A percentile compares a stretch with the other conserved stretches of the same genome.
These are phyloP conservation scores for Parambassis ranga DNA, from an alignment of 2,797 vertebrate species.

Conservation along the genomic window DNA sequence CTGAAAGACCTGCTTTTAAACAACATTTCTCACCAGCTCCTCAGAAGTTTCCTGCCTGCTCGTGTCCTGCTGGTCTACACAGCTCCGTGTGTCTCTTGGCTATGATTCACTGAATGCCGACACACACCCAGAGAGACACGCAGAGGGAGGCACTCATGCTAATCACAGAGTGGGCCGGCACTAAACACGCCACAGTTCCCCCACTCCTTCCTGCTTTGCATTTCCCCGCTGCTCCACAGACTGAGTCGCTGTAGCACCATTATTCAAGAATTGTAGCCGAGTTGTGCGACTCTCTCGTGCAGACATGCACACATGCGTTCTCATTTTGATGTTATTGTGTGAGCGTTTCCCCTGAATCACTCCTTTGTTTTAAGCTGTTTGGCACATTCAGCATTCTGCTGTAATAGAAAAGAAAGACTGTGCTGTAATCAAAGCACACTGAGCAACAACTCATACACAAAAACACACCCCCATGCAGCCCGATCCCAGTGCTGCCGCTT, in stretches of 20 bases:
- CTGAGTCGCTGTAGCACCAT: background rate
- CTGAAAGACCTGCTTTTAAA: background rate
- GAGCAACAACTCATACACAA: background rate
- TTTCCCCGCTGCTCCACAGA: background rate
- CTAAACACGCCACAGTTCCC: conserved; percentile 47
- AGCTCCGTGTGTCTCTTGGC: conserved; percentile 22
- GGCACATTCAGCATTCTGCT: background rate
- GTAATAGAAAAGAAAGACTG: background rate
- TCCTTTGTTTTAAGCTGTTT: conserved; percentile 28
- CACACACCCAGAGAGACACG: conserved; percentile 45
- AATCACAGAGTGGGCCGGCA: conserved; percentile 62
- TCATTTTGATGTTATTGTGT: background rate
- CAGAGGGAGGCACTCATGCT: conserved; percentile 62
- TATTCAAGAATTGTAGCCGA: too few species aligned
- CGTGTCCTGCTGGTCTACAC: background rate
- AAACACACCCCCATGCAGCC: too few species aligned
- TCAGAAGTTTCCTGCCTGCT: background rate
- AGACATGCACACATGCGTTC: background rate
- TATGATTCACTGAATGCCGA: conserved; percentile 55
- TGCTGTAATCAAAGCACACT: background rate
- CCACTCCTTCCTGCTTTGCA: conserved; percentile 48
- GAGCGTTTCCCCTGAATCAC: conserved; percentile 22
- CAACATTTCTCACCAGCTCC: conserved; percentile 20
- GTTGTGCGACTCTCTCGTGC: too few species aligned
- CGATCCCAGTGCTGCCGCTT: background rate